Percentiles rank a stretch among this genome's conserved stretches.
Evolutionary conservation across 2,888 invertebrate genomes (phyloP).

Genomic region (Chalcis sispes): DNA sequence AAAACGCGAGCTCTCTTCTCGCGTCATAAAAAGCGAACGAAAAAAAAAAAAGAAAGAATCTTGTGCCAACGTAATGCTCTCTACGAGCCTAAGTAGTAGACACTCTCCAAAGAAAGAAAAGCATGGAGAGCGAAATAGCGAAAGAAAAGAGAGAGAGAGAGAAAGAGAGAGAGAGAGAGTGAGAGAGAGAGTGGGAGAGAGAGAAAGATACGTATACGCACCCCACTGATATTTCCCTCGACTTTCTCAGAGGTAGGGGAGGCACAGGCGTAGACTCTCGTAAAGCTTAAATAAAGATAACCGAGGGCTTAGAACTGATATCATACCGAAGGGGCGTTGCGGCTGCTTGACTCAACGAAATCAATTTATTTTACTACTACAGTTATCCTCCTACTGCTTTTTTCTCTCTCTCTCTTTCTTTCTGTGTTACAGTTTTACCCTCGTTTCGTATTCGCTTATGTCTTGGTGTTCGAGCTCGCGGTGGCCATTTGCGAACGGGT

Average conservation of each 20-base stretch:
- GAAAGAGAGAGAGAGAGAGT: slow-evolving; percentile 9
- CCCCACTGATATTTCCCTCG: slow-evolving; percentile 64
- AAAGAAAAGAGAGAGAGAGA: slow-evolving; percentile 26
- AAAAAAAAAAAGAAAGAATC: slow-evolving; percentile 37
- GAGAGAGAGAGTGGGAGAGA: slow-evolving; percentile 48
- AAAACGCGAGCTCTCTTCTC: too few species aligned
- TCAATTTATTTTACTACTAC: slow-evolving; percentile 75
- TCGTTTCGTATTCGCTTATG: too few species aligned
- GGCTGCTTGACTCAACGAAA: slow-evolving; percentile 75
- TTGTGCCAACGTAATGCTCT: slow-evolving; percentile 50
- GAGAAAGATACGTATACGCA: slow-evolving; percentile 59
- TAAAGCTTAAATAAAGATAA: slow-evolving; percentile 76
- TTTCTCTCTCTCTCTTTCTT: slow-evolving; percentile 6
- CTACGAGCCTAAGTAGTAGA: slow-evolving; percentile 35
- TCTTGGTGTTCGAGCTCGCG: background rate
- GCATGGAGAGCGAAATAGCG: too few species aligned
- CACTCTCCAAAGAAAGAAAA: slow-evolving; percentile 41
- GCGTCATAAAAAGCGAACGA: slow-evolving; percentile 2
- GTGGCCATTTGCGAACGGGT: slow-evolving; percentile 16
- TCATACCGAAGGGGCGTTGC: slow-evolving; percentile 74
- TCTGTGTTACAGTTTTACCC: too few species aligned
- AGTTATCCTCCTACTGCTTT: slow-evolving; percentile 52
- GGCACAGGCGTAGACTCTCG: slow-evolving; percentile 73
- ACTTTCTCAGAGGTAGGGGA: slow-evolving; percentile 63
- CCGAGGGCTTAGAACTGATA: slow-evolving; percentile 75